These are phyloP conservation scores for Poecilia wingei DNA, from an alignment of 2,797 vertebrate species.

Conservation along the genomic window DNA sequence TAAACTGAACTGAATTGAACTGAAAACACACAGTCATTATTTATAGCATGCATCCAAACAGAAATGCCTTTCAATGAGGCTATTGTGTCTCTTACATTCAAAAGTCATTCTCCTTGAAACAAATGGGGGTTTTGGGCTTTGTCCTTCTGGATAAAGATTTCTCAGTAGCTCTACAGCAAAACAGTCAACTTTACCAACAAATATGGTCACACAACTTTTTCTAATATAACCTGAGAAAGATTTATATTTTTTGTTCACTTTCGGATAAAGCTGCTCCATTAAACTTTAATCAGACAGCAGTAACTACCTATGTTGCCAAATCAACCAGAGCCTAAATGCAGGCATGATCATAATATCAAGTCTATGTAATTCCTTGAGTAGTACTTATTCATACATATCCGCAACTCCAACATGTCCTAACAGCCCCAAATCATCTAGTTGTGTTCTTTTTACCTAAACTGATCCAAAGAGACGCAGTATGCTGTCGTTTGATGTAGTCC, in stretches of 20 bases:
- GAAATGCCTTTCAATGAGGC: neutral
- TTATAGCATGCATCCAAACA: neutral
- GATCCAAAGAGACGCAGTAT: slow-evolving; percentile 9
- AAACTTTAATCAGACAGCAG: neutral
- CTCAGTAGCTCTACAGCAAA: neutral
- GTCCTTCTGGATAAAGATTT: neutral
- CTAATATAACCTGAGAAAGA: neutral
- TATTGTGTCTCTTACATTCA: neutral
- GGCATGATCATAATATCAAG: neutral
- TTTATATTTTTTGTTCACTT: neutral
- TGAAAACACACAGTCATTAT: neutral
- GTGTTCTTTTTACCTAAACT: neutral
- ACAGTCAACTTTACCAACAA: neutral
- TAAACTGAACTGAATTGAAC: neutral
- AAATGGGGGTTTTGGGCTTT: neutral
- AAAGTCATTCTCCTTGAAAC: neutral
- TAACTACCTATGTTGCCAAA: neutral
- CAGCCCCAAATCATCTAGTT: neutral
- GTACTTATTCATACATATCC: neutral
- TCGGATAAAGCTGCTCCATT: neutral
- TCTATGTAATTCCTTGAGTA: neutral
- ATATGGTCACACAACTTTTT: neutral
- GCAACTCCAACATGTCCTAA: neutral
- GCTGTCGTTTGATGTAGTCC: slow-evolving; percentile 33
- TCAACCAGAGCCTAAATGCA: neutral